phyloP scores from a whole-genome alignment of 2,113 vertebrate species.

The Tragelaphus scriptus region DNA sequence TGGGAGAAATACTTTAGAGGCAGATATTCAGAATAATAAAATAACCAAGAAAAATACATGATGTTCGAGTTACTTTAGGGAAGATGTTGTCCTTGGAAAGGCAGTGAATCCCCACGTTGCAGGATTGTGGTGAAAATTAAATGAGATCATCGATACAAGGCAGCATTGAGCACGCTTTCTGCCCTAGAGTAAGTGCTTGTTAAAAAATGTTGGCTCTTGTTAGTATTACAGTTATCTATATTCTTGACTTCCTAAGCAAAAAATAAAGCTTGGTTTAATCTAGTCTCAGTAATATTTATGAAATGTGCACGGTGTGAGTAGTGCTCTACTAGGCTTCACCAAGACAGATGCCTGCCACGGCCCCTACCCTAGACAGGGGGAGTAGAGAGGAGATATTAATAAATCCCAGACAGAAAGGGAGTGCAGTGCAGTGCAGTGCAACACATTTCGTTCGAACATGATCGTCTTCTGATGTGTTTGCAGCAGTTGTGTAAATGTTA shows the following conservation, averaged over 20 bases:
- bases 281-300: not conserved
- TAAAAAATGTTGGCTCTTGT: not conserved
- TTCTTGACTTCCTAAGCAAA: constrained; percentile 7
- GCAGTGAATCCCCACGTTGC: not conserved
- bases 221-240: not conserved
- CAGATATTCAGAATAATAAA: not conserved
- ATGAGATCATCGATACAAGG: not conserved
- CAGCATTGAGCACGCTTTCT: not conserved
- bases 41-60: not conserved
- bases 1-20: not conserved
- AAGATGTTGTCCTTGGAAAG: not conserved
- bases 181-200: not conserved
- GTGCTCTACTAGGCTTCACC: rapidly evolving
- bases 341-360: not conserved
- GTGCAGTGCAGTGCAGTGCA: not conserved
- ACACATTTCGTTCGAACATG: constrained; percentile 10
- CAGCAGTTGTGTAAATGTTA: constrained; percentile 69
- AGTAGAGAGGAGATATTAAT: not conserved
- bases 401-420: not conserved
- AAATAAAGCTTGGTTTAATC: not conserved
- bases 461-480: constrained; percentile 56
- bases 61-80: not conserved
- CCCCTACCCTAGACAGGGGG: not conserved
- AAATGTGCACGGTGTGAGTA: not conserved
- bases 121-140: not conserved